A percentile compares a stretch with the other conserved stretches of the same genome.
Conservation (phyloP, 2,113 vertebrate genomes). For the Tychaedon coryphoeus region DNA sequence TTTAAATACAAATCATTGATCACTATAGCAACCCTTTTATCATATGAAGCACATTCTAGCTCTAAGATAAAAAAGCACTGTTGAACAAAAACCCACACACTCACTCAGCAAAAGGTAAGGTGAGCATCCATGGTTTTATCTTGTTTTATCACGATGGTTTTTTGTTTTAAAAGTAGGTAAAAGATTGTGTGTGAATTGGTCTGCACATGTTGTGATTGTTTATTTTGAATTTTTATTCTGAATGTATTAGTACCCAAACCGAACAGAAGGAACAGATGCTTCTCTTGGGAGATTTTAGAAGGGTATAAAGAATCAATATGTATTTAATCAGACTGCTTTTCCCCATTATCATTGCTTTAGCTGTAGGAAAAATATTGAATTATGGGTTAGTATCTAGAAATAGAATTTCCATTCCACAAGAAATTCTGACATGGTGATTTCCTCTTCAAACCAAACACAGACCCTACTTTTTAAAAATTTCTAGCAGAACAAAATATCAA, state of each 20-base stretch:
- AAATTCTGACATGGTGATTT: background rate
- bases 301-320: background rate
- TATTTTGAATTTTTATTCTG: conserved; percentile 8
- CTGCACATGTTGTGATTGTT: background rate
- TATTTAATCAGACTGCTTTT: conserved; percentile 21
- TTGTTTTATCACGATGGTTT: background rate
- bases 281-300: background rate
- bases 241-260: background rate
- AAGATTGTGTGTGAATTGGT: background rate
- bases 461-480: background rate
- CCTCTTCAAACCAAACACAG: background rate
- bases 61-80: conserved; percentile 62
- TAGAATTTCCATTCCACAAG: background rate
- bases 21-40: conserved; percentile 78
- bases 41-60: conserved; percentile 60
- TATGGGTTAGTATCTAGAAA: background rate
- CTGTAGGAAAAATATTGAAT: background rate
- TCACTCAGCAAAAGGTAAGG: conserved; percentile 33
- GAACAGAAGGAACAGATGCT: conserved; percentile 21
- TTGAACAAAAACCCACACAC: conserved; percentile 66
- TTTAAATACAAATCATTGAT: conserved; percentile 76
- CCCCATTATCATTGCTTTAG: background rate
- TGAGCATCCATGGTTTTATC: background rate
- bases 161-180: background rate
- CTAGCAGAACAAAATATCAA: background rate